phyloP scores from a whole-genome alignment of 1,140 invertebrate species.

The Ganaspis sp. region DNA sequence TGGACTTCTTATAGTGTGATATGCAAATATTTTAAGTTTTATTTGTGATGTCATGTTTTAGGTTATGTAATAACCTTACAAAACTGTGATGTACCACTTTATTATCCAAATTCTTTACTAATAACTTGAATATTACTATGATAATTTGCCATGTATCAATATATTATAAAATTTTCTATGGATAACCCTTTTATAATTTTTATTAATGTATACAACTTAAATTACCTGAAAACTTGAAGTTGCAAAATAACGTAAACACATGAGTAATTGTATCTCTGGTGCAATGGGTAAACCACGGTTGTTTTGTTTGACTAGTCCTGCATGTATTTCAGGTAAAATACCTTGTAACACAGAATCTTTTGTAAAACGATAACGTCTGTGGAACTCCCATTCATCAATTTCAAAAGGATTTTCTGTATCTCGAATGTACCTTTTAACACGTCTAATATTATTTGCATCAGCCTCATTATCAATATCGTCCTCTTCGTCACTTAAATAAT shows the following conservation, averaged over 20 bases:
- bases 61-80: too few relatives aligned
- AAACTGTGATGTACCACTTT: too few relatives aligned
- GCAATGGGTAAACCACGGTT: constrained; percentile 40
- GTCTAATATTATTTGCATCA: neutral
- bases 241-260: constrained; percentile 39
- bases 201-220: too few relatives aligned
- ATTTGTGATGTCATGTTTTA: too few relatives aligned
- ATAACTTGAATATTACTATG: too few relatives aligned
- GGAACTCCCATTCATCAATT: constrained; percentile 33
- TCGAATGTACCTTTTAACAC: constrained; percentile 25
- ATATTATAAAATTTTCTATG: too few relatives aligned
- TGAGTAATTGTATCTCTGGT: constrained; percentile 34
- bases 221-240: constrained; percentile 42
- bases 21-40: too few relatives aligned
- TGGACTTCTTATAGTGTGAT: too few relatives aligned
- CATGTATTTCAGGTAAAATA: constrained; percentile 31
- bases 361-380: constrained; percentile 29
- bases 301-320: constrained; percentile 22
- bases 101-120: too few relatives aligned
- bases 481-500: too few relatives aligned
- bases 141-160: too few relatives aligned
- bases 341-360: constrained; percentile 30
- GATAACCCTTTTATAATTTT: too few relatives aligned
- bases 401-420: constrained; percentile 39
- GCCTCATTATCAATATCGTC: neutral